Evolutionary conservation across 2,888 invertebrate species (phyloP).

Genomic region (Vanessa cardui): DNA sequence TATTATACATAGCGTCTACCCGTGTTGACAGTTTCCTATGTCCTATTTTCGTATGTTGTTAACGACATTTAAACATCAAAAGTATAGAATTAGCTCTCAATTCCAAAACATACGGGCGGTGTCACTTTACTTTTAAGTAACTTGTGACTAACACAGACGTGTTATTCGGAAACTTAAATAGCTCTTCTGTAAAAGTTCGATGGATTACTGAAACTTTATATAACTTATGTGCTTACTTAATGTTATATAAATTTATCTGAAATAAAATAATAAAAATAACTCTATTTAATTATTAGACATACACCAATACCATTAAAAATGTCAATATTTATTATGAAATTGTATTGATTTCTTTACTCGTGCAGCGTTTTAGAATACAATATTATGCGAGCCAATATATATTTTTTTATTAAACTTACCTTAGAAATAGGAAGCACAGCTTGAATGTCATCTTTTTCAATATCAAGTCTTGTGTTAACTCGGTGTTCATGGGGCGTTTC

Average conservation of each 20-base stretch:
- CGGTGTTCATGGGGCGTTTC: slow-evolving; percentile 82
- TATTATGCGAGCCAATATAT: too few relatives aligned
- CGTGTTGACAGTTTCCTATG: slow-evolving; percentile 17
- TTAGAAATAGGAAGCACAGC: slow-evolving; percentile 96
- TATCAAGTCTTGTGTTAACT: slow-evolving; percentile 91
- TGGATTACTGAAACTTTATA: not conserved
- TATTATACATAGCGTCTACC: slow-evolving; percentile 18
- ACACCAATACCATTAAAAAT: too few relatives aligned
- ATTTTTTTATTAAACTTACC: slow-evolving; percentile 76
- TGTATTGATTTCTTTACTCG: too few relatives aligned
- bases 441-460: slow-evolving; percentile 96
- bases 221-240: too few relatives aligned
- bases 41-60: slow-evolving; percentile 29
- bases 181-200: not conserved
- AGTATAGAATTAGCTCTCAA: slow-evolving; percentile 7
- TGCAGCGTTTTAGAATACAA: too few relatives aligned
- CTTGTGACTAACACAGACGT: slow-evolving; percentile 2
- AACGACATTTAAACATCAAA: slow-evolving; percentile 38
- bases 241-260: too few relatives aligned
- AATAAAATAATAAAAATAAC: too few relatives aligned
- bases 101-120: slow-evolving; percentile 8
- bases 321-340: too few relatives aligned
- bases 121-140: slow-evolving; percentile 11
- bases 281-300: too few relatives aligned
- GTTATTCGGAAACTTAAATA: not conserved